phyloP scores from a whole-genome alignment of 2,113 vertebrate species.

The Coracopsis vasa region DNA sequence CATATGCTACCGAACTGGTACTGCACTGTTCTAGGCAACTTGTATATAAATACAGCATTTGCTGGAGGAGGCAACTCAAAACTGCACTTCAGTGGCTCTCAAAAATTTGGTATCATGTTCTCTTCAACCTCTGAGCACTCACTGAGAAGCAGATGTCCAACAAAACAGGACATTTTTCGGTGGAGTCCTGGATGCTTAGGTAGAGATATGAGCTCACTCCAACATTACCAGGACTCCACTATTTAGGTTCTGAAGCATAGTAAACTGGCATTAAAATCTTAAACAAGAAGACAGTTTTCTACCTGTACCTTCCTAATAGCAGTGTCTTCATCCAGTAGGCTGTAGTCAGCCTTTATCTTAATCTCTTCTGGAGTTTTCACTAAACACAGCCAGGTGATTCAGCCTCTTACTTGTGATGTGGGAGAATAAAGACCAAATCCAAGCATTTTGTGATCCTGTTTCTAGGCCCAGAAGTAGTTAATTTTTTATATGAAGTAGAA shows the following conservation, averaged over 20 bases:
- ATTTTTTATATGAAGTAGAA: not conserved
- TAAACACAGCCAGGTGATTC: not conserved
- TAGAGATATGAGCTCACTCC: not conserved
- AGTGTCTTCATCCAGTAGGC: not conserved
- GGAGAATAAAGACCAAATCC: not conserved
- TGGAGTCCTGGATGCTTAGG: not conserved
- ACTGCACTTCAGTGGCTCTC: not conserved
- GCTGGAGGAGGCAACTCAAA: not conserved
- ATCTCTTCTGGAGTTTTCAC: not conserved
- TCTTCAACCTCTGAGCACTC: not conserved
- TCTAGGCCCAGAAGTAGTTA: not conserved
- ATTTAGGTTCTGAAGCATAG: not conserved
- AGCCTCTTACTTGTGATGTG: not conserved
- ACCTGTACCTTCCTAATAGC: not conserved
- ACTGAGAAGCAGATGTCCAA: not conserved
- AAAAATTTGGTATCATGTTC: not conserved
- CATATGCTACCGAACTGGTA: not conserved
- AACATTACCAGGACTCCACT: not conserved
- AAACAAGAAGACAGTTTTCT: not conserved
- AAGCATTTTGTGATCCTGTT: fast-evolving
- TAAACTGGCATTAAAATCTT: not conserved
- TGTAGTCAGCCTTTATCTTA: not conserved
- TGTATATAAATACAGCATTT: not conserved
- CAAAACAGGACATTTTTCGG: not conserved
- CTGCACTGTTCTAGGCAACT: not conserved